A percentile compares a stretch with the other conserved stretches of the same genome.
These are phyloP conservation scores for Catamblyrhynchus diadema DNA, from an alignment of 2,797 vertebrate species.

Conservation along the genomic window DNA sequence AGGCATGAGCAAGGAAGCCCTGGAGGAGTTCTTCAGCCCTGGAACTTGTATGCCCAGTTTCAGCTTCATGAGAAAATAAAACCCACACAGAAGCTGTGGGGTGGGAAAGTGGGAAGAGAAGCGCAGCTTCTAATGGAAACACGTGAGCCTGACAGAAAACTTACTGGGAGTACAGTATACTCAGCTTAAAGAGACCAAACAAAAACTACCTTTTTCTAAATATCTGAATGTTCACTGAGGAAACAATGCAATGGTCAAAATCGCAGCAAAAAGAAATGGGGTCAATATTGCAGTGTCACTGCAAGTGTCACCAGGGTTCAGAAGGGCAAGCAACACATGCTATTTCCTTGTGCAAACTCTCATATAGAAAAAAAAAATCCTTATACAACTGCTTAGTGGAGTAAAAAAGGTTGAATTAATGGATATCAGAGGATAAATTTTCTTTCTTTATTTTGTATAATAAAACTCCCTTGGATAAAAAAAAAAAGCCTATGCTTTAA, in stretches of 20 bases:
- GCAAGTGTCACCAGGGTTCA: neutral
- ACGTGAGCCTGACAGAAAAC: neutral
- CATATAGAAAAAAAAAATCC: neutral
- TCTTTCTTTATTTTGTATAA: neutral
- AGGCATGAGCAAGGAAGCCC: neutral
- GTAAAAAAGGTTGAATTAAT: neutral
- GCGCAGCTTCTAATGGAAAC: neutral
- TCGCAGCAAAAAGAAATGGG: neutral
- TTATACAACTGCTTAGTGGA: neutral
- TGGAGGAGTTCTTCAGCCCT: neutral
- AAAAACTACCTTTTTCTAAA: neutral
- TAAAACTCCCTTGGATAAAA: neutral
- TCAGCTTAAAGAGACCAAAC: neutral
- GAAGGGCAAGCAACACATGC: neutral
- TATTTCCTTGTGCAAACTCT: neutral
- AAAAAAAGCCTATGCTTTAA: neutral
- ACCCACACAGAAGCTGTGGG: neutral
- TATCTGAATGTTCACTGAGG: neutral
- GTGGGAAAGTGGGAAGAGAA: neutral
- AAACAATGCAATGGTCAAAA: neutral
- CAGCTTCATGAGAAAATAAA: constrained; percentile 16
- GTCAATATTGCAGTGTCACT: neutral
- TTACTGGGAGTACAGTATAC: neutral
- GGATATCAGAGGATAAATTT: neutral
- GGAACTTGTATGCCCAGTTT: neutral